Conservation (phyloP, 2,113 vertebrate species). For the Brachyhypopomus gauderio region DNA sequence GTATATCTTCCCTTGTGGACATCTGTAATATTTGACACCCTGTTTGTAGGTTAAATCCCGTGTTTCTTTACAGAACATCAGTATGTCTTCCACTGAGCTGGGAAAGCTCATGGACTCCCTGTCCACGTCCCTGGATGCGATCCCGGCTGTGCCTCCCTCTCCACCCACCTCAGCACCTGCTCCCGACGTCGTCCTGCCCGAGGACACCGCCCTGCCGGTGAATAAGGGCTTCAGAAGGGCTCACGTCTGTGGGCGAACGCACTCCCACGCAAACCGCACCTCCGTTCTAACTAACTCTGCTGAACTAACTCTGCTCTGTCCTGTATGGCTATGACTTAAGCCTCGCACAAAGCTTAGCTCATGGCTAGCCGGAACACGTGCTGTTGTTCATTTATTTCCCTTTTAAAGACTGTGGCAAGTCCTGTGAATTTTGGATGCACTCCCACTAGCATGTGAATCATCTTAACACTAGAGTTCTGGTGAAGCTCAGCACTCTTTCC, state of each 20-base stretch:
- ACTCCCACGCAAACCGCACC: constrained; percentile 60
- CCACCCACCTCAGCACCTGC: constrained; percentile 79
- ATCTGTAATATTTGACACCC: background rate
- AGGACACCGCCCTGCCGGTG: constrained; percentile 87
- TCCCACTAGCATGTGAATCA: constrained; percentile 60
- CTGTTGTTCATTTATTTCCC: constrained; percentile 48
- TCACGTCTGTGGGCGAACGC: constrained; percentile 71
- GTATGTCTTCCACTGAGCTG: constrained; percentile 86
- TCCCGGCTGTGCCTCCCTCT: constrained; percentile 76
- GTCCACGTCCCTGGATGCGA: constrained; percentile 75
- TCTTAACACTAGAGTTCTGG: constrained; percentile 43
- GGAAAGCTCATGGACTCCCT: constrained; percentile 79
- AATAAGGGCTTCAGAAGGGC: constrained; percentile 89
- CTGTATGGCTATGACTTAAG: constrained; percentile 45
- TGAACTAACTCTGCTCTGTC: constrained; percentile 35
- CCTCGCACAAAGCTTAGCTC: constrained; percentile 46
- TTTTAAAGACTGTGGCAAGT: constrained; percentile 54
- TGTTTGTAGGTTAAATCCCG: background rate
- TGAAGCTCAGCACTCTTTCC: background rate
- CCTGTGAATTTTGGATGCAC: constrained; percentile 39
- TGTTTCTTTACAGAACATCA: constrained; percentile 82
- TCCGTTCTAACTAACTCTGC: constrained; percentile 71
- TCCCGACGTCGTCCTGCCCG: constrained; percentile 82
- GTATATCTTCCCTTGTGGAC: too few relatives aligned
- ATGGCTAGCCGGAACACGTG: constrained; percentile 21